A percentile compares a stretch with the other conserved stretches of the same genome.
Evolutionary conservation across 2,113 vertebrate species (phyloP).

Genomic region (Leucoraja erinaceus): DNA sequence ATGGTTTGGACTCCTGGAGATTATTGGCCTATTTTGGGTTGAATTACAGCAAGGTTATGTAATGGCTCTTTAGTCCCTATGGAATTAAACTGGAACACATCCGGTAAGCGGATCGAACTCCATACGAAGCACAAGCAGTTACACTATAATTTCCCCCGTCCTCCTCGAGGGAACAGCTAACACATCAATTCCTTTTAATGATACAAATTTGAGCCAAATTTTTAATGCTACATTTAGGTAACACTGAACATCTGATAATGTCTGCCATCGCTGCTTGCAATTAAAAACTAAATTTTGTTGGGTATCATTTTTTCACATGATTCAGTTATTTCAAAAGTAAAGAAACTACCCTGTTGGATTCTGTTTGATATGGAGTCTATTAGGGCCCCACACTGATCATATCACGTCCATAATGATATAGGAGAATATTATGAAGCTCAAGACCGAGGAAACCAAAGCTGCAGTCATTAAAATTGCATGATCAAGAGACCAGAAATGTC

Average conservation of each 20-base stretch:
- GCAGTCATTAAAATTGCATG: too few relatives aligned
- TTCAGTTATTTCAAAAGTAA: not conserved
- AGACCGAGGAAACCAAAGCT: too few relatives aligned
- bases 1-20: not conserved
- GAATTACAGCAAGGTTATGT: slow-evolving; percentile 9
- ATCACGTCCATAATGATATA: too few relatives aligned
- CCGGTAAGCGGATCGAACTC: slow-evolving; percentile 13
- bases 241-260: not conserved
- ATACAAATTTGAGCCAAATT: not conserved
- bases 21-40: not conserved
- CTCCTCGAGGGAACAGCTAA: not conserved
- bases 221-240: not conserved
- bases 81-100: not conserved
- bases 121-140: not conserved
- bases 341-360: not conserved
- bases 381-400: too few relatives aligned
- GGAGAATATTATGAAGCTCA: too few relatives aligned
- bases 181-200: too few relatives aligned
- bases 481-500: too few relatives aligned
- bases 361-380: not conserved
- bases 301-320: too few relatives aligned
- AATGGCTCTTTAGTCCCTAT: slow-evolving; percentile 17
- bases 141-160: not conserved
- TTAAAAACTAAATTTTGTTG: too few relatives aligned
- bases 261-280: not conserved